These are phyloP conservation scores for Silurus aristotelis DNA, from an alignment of 2,797 vertebrate genomes.

Conservation along the genomic window DNA sequence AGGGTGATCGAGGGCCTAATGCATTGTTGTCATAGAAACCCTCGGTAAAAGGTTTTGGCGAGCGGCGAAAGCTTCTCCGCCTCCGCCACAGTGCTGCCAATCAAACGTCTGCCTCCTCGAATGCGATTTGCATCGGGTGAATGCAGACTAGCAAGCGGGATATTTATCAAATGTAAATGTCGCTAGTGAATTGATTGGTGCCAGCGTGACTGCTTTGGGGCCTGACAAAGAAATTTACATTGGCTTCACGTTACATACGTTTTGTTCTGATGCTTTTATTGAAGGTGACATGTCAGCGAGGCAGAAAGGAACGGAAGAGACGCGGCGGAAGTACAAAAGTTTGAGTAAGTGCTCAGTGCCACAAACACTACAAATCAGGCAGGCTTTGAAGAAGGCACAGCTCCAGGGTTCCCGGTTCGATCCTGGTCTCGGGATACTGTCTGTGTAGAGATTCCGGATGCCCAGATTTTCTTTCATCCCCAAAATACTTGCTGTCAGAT, in stretches of 20 bases:
- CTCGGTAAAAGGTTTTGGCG: conserved; percentile 25
- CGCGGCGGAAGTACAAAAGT: neutral
- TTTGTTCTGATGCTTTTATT: conserved; percentile 2
- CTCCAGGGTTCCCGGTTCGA: neutral
- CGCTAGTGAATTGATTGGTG: conserved; percentile 9
- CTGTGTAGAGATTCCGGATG: neutral
- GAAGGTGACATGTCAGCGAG: conserved; percentile 6
- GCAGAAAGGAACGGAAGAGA: neutral
- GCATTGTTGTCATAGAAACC: conserved; percentile 49
- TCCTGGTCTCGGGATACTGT: neutral
- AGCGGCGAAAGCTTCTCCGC: conserved; percentile 13
- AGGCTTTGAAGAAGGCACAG: neutral
- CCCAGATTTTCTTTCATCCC: neutral
- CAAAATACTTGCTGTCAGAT: neutral
- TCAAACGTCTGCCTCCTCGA: conserved; percentile 29
- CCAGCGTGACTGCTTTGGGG: neutral
- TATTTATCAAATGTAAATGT: conserved; percentile 20
- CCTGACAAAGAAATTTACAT: conserved; percentile 11
- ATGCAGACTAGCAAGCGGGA: conserved; percentile 17
- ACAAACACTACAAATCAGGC: neutral
- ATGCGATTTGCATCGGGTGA: conserved; percentile 36
- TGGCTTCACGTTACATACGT: conserved; percentile 3
- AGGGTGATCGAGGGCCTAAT: conserved; percentile 35
- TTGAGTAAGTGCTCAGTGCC: conserved; percentile 5
- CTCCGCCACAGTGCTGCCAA: conserved; percentile 35